Base-by-base conservation (phyloP, 2,797 vertebrate species). In the Pangasius krempfi region DNA sequence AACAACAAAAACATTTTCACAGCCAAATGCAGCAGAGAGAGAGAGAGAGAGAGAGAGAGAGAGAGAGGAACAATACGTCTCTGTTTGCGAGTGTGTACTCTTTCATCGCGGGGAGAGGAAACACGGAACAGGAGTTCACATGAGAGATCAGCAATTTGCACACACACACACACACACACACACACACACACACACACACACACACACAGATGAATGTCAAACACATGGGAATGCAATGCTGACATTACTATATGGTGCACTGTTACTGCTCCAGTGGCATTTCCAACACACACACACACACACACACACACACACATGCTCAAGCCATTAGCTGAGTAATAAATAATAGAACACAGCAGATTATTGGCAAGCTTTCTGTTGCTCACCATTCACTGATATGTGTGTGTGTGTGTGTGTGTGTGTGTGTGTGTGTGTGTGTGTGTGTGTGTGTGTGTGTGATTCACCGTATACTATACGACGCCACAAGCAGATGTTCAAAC, bases 261-360 rank as follows among this genome's bases (percentile, higher is more conserved):
- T 60, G 60, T 66, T 66, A 58, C 58, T 70, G 75, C 27, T 56
- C 27, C 5, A 6, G 18, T 87, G 68, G 88, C 85, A 84, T 86
- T 84, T 62, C 22, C 56, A 60, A 44, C 27, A 27, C 72, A 75
- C 73, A 30, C 47, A 52, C 47, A 76, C 73, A 75, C 37, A 73
- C 40, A 83, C 73, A 80, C 68, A 73, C 73, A 30, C 47, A 52
- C 47, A 75, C 72, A 90, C 62, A 90, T 52, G 58, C 89, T 81
- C 84, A 81, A 84, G 86, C 84, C 88, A 89, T 89, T 89, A 90
- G 83, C 84, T 90, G 88, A 89, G 86, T 88, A 86, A 91, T 91
- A 62, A 90, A 91, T 91, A 89, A 91, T 91, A 90, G 84, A 91
- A 90, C 89, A 91, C 58, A 90, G 88, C 79, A 66, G 75, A 90